Evolutionary conservation across 2,888 invertebrate genomes (phyloP).

Genomic region (Acleris emargana): DNA sequence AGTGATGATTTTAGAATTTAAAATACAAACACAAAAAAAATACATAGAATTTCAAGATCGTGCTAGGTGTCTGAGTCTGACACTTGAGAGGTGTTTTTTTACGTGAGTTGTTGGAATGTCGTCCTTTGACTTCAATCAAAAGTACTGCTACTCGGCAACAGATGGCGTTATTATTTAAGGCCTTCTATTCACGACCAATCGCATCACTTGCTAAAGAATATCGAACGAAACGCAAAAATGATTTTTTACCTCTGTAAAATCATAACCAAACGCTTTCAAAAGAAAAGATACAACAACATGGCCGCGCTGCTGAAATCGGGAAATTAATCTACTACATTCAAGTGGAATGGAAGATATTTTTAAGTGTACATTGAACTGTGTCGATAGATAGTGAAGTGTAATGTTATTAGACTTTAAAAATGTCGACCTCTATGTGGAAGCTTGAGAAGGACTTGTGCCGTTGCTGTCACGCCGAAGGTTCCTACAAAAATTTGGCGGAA

Average conservation of each 20-base stretch:
- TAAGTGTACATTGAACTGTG: conserved; percentile 13
- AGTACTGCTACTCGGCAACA: conserved; percentile 13
- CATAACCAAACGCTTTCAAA: conserved; percentile 11
- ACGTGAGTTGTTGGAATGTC: too few species aligned
- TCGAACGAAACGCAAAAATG: not conserved
- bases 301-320: conserved; percentile 24
- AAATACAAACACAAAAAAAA: too few species aligned
- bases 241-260: not conserved
- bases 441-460: conserved; percentile 66
- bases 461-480: conserved; percentile 69
- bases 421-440: conserved; percentile 57
- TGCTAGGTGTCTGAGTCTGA: too few species aligned
- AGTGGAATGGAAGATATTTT: conserved; percentile 11
- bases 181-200: conserved; percentile 2
- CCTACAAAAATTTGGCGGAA: conserved; percentile 57
- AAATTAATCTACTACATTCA: conserved; percentile 2
- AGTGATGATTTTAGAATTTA: too few species aligned
- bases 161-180: conserved; percentile 11
- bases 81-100: too few species aligned
- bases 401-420: conserved; percentile 44
- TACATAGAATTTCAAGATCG: too few species aligned
- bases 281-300: conserved; percentile 32
- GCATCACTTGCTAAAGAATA: not conserved
- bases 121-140: too few species aligned
- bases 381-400: conserved; percentile 25